phyloP scores from a whole-genome alignment of 2,113 vertebrate genomes.

The Nycticryphes semicollaris region DNA sequence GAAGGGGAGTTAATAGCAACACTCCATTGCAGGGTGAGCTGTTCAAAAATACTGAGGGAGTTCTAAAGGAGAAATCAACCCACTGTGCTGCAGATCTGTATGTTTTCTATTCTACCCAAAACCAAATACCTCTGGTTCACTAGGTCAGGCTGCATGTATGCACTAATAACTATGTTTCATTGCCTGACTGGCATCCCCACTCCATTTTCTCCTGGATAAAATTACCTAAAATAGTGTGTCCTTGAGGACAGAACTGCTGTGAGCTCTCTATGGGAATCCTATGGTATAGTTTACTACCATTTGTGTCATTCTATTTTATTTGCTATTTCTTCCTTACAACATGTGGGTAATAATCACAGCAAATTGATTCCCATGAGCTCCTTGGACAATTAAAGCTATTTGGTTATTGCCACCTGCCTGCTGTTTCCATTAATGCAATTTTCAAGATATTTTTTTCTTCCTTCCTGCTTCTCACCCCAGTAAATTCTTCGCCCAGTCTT shows the following conservation, averaged over 20 bases:
- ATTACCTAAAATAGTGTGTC: background rate
- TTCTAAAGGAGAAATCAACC: background rate
- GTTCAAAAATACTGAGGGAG: background rate
- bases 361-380: slow-evolving; percentile 59
- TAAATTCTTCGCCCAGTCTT: slow-evolving; percentile 11
- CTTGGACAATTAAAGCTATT: slow-evolving; percentile 60
- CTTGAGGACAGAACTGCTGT: slow-evolving; percentile 19
- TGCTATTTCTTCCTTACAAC: slow-evolving; percentile 43
- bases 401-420: slow-evolving; percentile 65
- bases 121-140: background rate
- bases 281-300: slow-evolving; percentile 24
- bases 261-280: slow-evolving; percentile 8
- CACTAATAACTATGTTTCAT: background rate
- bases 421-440: slow-evolving; percentile 59
- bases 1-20: background rate
- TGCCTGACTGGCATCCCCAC: background rate
- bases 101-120: background rate
- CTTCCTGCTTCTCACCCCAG: slow-evolving; percentile 18
- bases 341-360: slow-evolving; percentile 55
- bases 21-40: background rate
- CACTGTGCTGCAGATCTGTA: background rate
- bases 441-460: background rate
- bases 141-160: background rate
- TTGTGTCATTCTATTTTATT: slow-evolving; percentile 47
- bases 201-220: background rate